A percentile compares a stretch with the other conserved stretches of the same genome.
These are phyloP conservation scores for Noctua pronuba DNA, from an alignment of 2,888 invertebrate genomes.

Conservation along the genomic window DNA sequence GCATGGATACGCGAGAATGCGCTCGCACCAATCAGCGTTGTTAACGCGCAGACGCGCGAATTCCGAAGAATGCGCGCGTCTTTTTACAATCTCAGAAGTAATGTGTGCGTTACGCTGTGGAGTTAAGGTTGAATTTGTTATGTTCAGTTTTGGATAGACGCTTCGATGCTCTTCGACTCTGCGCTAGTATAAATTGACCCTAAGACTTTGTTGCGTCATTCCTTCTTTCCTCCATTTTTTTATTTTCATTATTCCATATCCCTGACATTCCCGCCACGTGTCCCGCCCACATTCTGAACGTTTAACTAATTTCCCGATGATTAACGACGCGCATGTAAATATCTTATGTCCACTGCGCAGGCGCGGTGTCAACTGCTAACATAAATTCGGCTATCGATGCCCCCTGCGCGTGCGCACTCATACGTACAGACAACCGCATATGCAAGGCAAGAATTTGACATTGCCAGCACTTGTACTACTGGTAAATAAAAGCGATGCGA, in stretches of 20 bases:
- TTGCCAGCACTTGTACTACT: background rate
- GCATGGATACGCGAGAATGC: too few species aligned
- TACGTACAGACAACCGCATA: conserved; percentile 15
- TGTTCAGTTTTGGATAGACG: too few species aligned
- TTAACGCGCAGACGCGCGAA: too few species aligned
- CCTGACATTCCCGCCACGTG: conserved; percentile 17
- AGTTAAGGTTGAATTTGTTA: too few species aligned
- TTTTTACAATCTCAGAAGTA: too few species aligned
- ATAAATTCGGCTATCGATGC: conserved; percentile 61
- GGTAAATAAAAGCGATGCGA: too few species aligned
- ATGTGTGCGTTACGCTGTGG: too few species aligned
- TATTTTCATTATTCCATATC: background rate
- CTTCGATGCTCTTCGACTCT: too few species aligned
- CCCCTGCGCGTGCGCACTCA: conserved; percentile 67
- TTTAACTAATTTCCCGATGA: conserved; percentile 60
- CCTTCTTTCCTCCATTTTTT: background rate
- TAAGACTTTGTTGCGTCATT: background rate
- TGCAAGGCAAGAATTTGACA: background rate
- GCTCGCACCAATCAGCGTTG: too few species aligned
- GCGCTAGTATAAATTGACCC: too few species aligned
- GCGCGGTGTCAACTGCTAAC: conserved; percentile 53
- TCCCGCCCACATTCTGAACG: conserved; percentile 44
- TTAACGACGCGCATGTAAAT: conserved; percentile 50
- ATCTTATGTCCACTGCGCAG: conserved; percentile 27
- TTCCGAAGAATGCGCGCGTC: too few species aligned